Evolutionary conservation across 1,140 invertebrate species (phyloP).

Genomic region (Ditylenchus dipsaci): DNA sequence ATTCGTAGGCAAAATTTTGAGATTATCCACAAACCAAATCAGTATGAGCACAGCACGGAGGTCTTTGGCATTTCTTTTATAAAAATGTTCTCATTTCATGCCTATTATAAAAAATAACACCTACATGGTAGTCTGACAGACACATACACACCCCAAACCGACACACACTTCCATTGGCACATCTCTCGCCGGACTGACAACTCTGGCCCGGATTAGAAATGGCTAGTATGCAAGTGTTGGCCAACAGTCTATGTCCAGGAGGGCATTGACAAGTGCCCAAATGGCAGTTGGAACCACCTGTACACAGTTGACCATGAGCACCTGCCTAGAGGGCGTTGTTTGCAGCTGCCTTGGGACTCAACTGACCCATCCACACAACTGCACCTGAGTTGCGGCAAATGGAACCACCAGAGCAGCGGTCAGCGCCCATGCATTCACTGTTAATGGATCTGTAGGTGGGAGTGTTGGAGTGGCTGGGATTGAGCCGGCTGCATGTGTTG

Average conservation of each 20-base stretch:
- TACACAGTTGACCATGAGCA: slow-evolving; percentile 40
- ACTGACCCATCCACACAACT: slow-evolving; percentile 35
- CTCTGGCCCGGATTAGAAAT: slow-evolving; percentile 25
- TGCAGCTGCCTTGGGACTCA: slow-evolving; percentile 15
- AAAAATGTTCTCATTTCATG: no score
- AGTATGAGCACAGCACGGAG: no score
- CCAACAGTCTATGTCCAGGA: neutral
- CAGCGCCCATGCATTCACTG: slow-evolving; percentile 15
- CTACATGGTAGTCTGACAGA: no score
- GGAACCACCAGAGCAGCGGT: slow-evolving; percentile 36
- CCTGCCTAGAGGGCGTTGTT: slow-evolving; percentile 29
- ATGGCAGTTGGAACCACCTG: slow-evolving; percentile 26
- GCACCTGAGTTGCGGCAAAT: slow-evolving; percentile 27
- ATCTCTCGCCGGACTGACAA: slow-evolving; percentile 27
- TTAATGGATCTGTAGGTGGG: slow-evolving; percentile 29
- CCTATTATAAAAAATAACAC: no score
- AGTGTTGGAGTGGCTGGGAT: neutral
- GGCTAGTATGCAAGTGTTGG: neutral
- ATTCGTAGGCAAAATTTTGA: no score
- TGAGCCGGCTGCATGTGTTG: slow-evolving; percentile 1
- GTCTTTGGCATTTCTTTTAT: no score
- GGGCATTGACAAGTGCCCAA: slow-evolving; percentile 31
- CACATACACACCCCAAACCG: slow-evolving; percentile 14
- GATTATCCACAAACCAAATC: no score
- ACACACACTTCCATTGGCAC: slow-evolving; percentile 14